Percentiles rank a stretch among this genome's conserved stretches.
These are phyloP conservation scores for Poecilia wingei DNA, from an alignment of 2,797 vertebrate species.

Conservation along the genomic window DNA sequence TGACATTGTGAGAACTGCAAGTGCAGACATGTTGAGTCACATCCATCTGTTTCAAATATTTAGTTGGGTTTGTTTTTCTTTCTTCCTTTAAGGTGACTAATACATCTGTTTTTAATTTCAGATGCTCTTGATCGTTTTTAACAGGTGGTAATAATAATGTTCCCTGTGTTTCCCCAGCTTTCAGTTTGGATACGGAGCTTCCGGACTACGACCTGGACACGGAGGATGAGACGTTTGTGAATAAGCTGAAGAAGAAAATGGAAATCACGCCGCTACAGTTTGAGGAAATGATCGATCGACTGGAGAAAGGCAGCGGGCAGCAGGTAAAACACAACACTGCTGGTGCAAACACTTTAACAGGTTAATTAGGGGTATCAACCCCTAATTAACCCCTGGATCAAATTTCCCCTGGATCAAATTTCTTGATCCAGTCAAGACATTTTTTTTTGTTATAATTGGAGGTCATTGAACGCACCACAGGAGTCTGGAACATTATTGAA, in stretches of 20 bases:
- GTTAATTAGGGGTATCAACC: neutral
- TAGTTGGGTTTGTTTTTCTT: neutral
- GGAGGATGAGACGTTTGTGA: constrained; percentile 97
- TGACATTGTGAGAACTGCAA: neutral
- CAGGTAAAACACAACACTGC: constrained; percentile 89
- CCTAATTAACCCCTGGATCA: no score
- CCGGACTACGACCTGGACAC: constrained; percentile 99
- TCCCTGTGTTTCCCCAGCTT: constrained; percentile 82
- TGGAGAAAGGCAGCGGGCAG: constrained; percentile 98
- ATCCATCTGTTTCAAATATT: neutral
- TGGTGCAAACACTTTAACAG: neutral
- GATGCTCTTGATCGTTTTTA: neutral
- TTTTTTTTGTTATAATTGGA: neutral
- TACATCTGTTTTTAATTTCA: neutral
- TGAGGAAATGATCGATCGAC: constrained; percentile 98
- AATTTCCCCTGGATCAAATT: no score
- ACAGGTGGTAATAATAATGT: constrained; percentile 4
- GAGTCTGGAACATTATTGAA: neutral
- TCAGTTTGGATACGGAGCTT: constrained; percentile 98
- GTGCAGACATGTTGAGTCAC: neutral
- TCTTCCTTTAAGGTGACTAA: neutral
- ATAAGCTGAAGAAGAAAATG: constrained; percentile 97
- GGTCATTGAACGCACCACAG: neutral
- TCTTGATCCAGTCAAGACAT: no score
- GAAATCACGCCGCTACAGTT: constrained; percentile 97